Base-by-base conservation (phyloP, 2,888 invertebrate genomes). In the Troides aeacus region DNA sequence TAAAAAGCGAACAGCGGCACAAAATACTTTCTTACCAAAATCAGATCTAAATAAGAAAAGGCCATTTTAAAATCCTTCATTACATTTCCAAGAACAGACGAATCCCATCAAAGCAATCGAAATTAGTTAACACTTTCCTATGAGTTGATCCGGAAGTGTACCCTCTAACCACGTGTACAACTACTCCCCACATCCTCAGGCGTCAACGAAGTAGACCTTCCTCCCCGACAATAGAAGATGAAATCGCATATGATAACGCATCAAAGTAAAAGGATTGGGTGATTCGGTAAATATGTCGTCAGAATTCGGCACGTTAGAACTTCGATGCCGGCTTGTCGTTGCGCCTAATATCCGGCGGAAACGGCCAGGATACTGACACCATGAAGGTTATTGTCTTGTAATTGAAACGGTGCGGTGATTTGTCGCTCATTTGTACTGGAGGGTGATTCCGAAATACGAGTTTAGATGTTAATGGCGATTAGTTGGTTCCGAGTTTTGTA, bases 261-360 rank as follows among this genome's bases (percentile, higher is more conserved):
- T 66, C 63, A 71, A 76, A 76, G 76, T 77, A 76, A 73, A 75
- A 74, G 71, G 72, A 75, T 70, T 74, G 74, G 67, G 74, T 78
- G 79, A 81, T 77, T 81, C 78, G 78, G 80, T 91, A 89, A 89
- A 92, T 86, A 78, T 90, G 89, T 92, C 92, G 84, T 88, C 76
- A 81, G 82, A 86, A 82, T 88, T 89, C 87, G 88, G 87, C 78
- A 76, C 80, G 77, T 84, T 81, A 86, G 86, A 86, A 84, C 86
- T 63, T 77, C 75, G 76, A 75, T 77, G 77, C 77, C 42, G 61
- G 42, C 60, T 67, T 67, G 82, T 84, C 84, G 86, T 81, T 82
- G 81, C 83, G 86, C 79, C 79, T 84, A 84, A 89, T 90, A 89
- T 92, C 92, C 92, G 91, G 78, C 90, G 92, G 92, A 92, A 87